Evolutionary conservation across 2,113 vertebrate genomes (phyloP), one percentile per base, ranked within the genome.

Genomic region (Grammomys surdaster): DNA sequence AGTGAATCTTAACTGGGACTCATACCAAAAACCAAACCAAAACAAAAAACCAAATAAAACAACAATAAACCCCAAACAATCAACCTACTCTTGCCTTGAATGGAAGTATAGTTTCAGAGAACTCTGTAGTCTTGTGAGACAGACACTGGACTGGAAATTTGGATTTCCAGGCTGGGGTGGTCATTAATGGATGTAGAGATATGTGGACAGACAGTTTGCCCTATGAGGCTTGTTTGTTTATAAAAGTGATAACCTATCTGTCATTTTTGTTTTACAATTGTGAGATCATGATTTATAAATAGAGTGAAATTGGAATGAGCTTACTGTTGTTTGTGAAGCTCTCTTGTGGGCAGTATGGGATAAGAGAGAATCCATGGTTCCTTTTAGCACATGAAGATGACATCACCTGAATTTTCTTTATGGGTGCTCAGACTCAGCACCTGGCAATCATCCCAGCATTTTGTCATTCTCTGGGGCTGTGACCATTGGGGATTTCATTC

Each of bases 221-320:
- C 63, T 80, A 40, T 1, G 84, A 58, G 19, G 12, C 36, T 77
- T 82, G 2, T 31, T 51, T 88, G 65, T 46, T 84, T 67, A 77
- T 85, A 77, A 88, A 80, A 82, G 82, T 14, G 48, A 16, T 63
- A 33, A 73, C 33, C 72, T 60, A 40, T 54, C 92, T 91, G 48
- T 16, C 20, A 26, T 80, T 8, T 86, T 80, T 94, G 65, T 28
- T 69, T 95, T 81, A 78, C 0, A 22, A 89, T 91, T 19, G 19
- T 69, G 58, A 95, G 54, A 46, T 56, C 72, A 58, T 77, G 31
- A 54, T 72, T 69, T 93, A 43, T 76, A 88, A 92, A 69, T 69
- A 20, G 46, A 54, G 28, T n/a, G 22, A 80, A 89, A 70, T 75
- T 36, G 46, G 20, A 48, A n/a, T 43, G 87, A 54, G 20, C 26